Evolutionary conservation across 2,113 vertebrate genomes (phyloP).

Genomic region (Dryoscopus gambensis): DNA sequence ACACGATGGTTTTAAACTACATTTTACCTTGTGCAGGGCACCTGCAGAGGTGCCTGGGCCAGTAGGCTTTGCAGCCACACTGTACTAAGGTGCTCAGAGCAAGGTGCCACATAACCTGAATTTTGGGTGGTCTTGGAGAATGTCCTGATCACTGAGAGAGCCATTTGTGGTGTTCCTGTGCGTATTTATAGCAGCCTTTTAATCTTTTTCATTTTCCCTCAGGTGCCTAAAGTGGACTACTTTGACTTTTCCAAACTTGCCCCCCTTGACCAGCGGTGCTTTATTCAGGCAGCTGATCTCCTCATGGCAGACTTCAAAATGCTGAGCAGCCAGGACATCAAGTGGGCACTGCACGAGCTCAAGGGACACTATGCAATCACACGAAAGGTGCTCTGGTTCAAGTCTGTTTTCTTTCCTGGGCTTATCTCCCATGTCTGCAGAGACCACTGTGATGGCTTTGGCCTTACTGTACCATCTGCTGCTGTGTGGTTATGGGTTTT

Average conservation of each 20-base stretch:
- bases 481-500: not conserved
- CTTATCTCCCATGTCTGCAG: not conserved
- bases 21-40: not conserved
- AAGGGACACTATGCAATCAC: conserved; percentile 99
- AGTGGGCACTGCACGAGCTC: conserved; percentile 92
- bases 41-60: not conserved
- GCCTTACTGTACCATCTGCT: not conserved
- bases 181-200: not conserved
- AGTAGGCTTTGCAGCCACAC: not conserved
- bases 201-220: not conserved
- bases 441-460: not conserved
- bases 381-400: conserved; percentile 80
- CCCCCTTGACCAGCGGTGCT: conserved; percentile 80
- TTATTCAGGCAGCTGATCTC: conserved; percentile 91
- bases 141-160: not conserved
- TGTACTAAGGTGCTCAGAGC: not conserved
- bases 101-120: not conserved
- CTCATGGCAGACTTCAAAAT: conserved; percentile 96
- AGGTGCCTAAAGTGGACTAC: conserved; percentile 85
- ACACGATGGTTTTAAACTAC: not conserved
- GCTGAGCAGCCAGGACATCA: conserved; percentile 96
- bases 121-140: not conserved
- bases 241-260: conserved; percentile 86
- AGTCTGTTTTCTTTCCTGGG: not conserved
- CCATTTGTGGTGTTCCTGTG: not conserved